phyloP scores from a whole-genome alignment of 2,113 vertebrate species.

The Synodontis membranacea region DNA sequence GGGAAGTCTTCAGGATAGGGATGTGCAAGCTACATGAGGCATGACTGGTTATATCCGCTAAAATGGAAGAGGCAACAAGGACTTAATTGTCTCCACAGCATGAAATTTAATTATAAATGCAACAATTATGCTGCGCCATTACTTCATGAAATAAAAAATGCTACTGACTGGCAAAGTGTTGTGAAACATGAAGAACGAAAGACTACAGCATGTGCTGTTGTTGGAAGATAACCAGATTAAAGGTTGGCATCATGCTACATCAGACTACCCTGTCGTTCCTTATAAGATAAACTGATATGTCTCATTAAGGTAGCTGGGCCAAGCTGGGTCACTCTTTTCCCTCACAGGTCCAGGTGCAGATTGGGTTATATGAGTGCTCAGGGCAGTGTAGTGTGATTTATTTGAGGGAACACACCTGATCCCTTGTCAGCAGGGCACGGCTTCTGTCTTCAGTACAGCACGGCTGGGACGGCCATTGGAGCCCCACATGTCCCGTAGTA shows the following conservation, averaged over 20 bases:
- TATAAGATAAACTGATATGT: neutral
- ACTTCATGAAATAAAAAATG: neutral
- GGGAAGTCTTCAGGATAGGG: neutral
- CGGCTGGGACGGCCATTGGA: slow-evolving; percentile 21
- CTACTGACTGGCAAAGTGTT: neutral
- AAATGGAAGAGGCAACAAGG: neutral
- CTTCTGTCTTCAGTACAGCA: slow-evolving; percentile 32
- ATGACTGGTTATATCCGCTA: neutral
- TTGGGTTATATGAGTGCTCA: slow-evolving; percentile 17
- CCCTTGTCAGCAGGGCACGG: slow-evolving; percentile 3
- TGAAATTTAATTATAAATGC: neutral
- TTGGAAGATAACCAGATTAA: neutral
- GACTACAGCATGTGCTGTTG: neutral
- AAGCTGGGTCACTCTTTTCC: slow-evolving; percentile 13
- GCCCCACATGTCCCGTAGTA: slow-evolving; percentile 15
- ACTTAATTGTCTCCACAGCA: neutral
- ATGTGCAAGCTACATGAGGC: neutral
- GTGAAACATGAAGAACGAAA: neutral
- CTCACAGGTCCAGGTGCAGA: slow-evolving; percentile 18
- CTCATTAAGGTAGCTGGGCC: slow-evolving; percentile 11
- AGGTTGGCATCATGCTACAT: neutral
- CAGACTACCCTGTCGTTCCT: neutral
- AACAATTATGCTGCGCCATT: neutral
- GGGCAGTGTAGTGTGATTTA: slow-evolving; percentile 35
- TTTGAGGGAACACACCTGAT: slow-evolving; percentile 46